Conservation (phyloP, 2,888 invertebrate genomes). For the Harpalus rubripes region DNA sequence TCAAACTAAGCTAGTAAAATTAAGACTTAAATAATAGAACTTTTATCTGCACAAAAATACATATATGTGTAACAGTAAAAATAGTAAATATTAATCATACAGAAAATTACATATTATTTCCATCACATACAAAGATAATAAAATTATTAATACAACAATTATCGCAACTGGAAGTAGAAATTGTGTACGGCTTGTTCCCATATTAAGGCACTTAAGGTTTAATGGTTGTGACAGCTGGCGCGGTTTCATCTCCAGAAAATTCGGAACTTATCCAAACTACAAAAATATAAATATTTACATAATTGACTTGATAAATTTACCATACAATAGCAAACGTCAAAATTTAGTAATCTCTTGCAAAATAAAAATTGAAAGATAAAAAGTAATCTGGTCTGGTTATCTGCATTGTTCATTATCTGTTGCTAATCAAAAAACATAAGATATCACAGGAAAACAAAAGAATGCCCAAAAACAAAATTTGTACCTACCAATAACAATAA, state of each 20-base stretch:
- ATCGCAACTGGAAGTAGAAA: slow-evolving; percentile 55
- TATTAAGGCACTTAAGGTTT: slow-evolving; percentile 33
- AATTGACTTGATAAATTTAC: neutral
- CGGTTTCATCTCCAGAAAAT: slow-evolving; percentile 60
- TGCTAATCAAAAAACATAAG: neutral
- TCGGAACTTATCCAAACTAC: slow-evolving; percentile 65
- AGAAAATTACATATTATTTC: slow-evolving; percentile 45
- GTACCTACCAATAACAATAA: slow-evolving; percentile 92
- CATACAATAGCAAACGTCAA: neutral
- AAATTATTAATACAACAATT: slow-evolving; percentile 49
- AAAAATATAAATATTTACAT: slow-evolving; percentile 3
- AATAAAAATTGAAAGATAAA: slow-evolving; percentile 28
- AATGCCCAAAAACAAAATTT: no score
- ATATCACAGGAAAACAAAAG: slow-evolving; percentile 13
- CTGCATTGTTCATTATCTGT: slow-evolving; percentile 9
- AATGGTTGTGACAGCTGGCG: slow-evolving; percentile 30
- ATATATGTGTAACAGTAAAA: slow-evolving; percentile 41
- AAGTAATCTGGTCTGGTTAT: slow-evolving; percentile 20
- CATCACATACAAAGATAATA: slow-evolving; percentile 57
- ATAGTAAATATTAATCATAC: slow-evolving; percentile 47
- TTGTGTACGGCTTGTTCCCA: slow-evolving; percentile 10
- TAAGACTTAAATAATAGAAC: slow-evolving; percentile 23
- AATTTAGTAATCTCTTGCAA: neutral
- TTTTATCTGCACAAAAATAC: slow-evolving; percentile 39
- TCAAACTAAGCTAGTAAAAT: slow-evolving; percentile 14